phyloP scores from a whole-genome alignment of 2,797 vertebrate genomes.

The Mycteria americana region DNA sequence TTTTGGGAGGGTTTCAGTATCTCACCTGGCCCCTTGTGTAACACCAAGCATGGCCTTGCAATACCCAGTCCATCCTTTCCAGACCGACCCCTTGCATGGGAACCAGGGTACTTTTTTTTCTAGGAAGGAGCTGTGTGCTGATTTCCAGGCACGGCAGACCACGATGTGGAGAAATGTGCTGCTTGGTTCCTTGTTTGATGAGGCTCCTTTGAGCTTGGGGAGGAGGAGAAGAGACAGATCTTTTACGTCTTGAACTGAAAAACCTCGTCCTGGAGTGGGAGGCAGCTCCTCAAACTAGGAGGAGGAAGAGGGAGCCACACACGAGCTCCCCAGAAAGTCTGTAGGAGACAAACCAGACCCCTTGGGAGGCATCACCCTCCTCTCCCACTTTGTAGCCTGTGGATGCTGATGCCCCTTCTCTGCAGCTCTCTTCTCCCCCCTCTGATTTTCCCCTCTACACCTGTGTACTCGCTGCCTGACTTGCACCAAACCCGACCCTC shows the following conservation, averaged over 20 bases:
- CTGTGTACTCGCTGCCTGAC: fast-evolving
- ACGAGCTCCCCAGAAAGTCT: fast-evolving
- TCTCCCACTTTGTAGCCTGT: not conserved
- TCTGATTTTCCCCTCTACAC: not conserved
- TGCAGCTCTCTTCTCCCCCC: not conserved
- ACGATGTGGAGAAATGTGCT: not conserved
- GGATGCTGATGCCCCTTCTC: not conserved
- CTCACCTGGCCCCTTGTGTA: not conserved
- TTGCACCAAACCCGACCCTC: not conserved
- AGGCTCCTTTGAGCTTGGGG: not conserved
- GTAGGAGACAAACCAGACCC: not conserved
- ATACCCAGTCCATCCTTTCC: not conserved
- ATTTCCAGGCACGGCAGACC: not conserved
- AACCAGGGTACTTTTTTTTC: not conserved
- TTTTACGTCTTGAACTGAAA: not conserved
- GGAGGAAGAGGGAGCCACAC: not conserved
- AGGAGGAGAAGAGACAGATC: not conserved
- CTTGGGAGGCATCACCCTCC: not conserved
- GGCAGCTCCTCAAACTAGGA: not conserved
- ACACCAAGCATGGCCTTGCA: not conserved
- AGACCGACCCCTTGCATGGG: not conserved
- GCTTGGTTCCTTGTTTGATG: not conserved
- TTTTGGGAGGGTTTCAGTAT: not conserved
- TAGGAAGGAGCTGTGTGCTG: not conserved
- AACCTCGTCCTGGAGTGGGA: not conserved